Base-by-base conservation (phyloP, 2,888 invertebrate genomes). In the Pterobdella sp. region DNA sequence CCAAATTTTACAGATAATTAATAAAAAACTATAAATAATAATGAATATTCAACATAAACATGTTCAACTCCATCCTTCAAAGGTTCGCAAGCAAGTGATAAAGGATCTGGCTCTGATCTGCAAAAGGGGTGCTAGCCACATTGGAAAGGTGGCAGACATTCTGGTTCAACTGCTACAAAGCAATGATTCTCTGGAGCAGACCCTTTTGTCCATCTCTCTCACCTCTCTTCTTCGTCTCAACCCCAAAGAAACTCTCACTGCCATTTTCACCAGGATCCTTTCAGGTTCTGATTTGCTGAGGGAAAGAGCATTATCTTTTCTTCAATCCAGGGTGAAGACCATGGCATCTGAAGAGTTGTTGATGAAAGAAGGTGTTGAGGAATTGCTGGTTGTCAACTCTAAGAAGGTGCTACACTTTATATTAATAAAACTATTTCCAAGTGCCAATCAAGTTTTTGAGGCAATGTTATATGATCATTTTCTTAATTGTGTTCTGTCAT, bases 61-160 rank as follows among this genome's bases (percentile, higher is more conserved):
- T n/a, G n/a, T n/a, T n/a, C n/a, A n/a, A n/a, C n/a, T n/a, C n/a
- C n/a, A n/a, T n/a, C n/a, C n/a, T n/a, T n/a, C 73, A 70, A 81
- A 94, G 94, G 94, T 94, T 79, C 88, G 94, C 31, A 94, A 94
- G 81, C 93, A 93, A 86, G 94, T 94, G 22, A 93, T 94, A 78
- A 93, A 93, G 85, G 91, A 92, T 81, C 86, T 97, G 76, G 93
- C 94, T 18, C 86, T 88, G 63, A 86, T 96, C 74, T 94, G 94
- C 81, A 91, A 91, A 83, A 92, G 91, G 78, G 89, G 89, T 74
- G 90, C 90, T 77, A 91, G 91, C 77, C 90, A 91, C 80, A 89
- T 93, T 0, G 88, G 89, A 49, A 90, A 91, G 84, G 91, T 96
- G 79, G 91, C 94, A 18, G 94, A 94, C 82, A 92, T 95, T 76